Evolutionary conservation across 30 jellyfish, hydroid and myxozoan genomes (phyloP).

Genomic region (Morbakka virulenta): DNA sequence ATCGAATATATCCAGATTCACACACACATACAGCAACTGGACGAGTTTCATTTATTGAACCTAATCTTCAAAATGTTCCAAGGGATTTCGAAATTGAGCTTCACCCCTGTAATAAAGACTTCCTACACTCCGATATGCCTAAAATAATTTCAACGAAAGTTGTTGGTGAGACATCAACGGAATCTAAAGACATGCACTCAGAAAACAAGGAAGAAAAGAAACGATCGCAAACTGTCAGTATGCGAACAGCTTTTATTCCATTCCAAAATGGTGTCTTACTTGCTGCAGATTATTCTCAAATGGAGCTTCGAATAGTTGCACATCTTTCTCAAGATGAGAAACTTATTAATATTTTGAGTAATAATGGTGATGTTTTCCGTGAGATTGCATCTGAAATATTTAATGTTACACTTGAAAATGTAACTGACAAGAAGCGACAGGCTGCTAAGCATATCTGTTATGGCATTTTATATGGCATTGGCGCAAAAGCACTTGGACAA

Average conservation of each 20-base stretch:
- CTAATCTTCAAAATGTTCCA: slow-evolving; percentile 89
- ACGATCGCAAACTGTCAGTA: slow-evolving; percentile 40
- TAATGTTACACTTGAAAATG: slow-evolving; percentile 44
- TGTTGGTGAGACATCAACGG: too few relatives aligned
- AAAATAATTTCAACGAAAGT: not conserved
- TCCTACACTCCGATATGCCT: not conserved
- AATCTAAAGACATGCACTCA: too few relatives aligned
- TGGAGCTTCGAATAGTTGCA: slow-evolving; percentile 80
- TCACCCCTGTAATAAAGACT: not conserved
- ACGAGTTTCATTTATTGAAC: slow-evolving; percentile 80
- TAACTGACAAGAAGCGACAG: slow-evolving; percentile 75
- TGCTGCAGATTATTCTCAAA: slow-evolving; percentile 90
- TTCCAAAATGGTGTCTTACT: slow-evolving; percentile 46
- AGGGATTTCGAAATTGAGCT: slow-evolving; percentile 71
- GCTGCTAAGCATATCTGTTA: slow-evolving; percentile 85
- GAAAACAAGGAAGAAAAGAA: too few relatives aligned
- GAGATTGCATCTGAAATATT: slow-evolving; percentile 88
- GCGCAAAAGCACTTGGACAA: slow-evolving; percentile 77
- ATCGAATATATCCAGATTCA: slow-evolving; percentile 69
- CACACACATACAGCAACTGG: slow-evolving; percentile 90
- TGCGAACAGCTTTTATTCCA: slow-evolving; percentile 92
- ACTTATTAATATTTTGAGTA: slow-evolving; percentile 39
- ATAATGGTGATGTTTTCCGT: slow-evolving; percentile 82
- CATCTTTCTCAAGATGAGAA: slow-evolving; percentile 76
- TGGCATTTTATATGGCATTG: slow-evolving; percentile 94